Percentiles rank a stretch among this genome's conserved stretches.
phyloP scores from a whole-genome alignment of 2,888 invertebrate species.

The Erannis defoliaria region DNA sequence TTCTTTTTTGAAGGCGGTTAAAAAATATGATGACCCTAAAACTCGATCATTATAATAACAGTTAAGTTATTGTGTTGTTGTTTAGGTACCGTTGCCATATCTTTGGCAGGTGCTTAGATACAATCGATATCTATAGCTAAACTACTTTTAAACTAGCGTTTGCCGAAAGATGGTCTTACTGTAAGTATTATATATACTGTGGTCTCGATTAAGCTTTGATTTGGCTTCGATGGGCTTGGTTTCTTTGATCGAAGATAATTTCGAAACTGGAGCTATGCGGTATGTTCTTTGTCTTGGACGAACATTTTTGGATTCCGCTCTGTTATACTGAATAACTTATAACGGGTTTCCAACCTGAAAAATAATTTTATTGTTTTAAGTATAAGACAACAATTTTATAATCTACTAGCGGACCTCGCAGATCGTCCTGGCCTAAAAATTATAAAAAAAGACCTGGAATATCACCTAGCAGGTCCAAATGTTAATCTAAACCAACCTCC shows the following conservation, averaged over 20 bases:
- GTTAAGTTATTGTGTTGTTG: constrained; percentile 75
- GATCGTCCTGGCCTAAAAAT: too few species aligned
- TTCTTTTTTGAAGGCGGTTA: too few species aligned
- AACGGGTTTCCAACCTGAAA: too few species aligned
- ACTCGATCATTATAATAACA: constrained; percentile 72
- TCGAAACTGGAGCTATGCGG: neutral
- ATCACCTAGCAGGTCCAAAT: too few species aligned
- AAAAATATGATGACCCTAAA: constrained; percentile 44
- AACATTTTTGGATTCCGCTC: neutral
- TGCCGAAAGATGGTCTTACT: constrained; percentile 19
- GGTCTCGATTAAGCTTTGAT: neutral
- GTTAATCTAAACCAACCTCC: too few species aligned
- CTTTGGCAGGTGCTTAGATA: constrained; percentile 68
- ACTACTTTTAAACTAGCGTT: constrained; percentile 13
- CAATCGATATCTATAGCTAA: constrained; percentile 29
- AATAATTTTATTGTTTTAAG: too few species aligned
- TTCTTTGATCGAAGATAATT: constrained; percentile 16
- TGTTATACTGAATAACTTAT: too few species aligned
- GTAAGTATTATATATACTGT: neutral
- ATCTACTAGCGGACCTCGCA: too few species aligned
- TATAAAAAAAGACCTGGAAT: too few species aligned
- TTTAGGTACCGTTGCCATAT: constrained; percentile 68
- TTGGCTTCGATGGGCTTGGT: neutral
- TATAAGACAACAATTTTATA: too few species aligned
- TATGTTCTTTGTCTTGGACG: neutral